Conservation (phyloP, 1,140 invertebrate species). For the Atopsyche davidsoni region DNA sequence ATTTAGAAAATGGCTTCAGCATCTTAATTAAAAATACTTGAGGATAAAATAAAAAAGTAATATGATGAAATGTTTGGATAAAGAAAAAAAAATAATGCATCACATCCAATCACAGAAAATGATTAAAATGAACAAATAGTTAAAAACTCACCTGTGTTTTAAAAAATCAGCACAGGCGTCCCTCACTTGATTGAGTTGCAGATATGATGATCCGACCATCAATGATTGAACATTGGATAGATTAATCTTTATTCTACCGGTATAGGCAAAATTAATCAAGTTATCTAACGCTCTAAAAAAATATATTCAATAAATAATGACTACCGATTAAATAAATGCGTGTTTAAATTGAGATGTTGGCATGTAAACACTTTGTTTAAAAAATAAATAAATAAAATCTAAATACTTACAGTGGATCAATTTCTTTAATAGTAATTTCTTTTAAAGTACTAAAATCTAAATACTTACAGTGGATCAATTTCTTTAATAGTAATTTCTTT, state of each 20-base stretch:
- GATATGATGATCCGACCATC: constrained; percentile 81
- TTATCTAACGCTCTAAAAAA: constrained; percentile 69
- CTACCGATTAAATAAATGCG: not conserved
- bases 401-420: constrained; percentile 62
- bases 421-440: constrained; percentile 75
- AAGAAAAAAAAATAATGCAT: no score
- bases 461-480: constrained; percentile 66
- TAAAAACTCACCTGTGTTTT: constrained; percentile 52
- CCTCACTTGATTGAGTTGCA: constrained; percentile 74
- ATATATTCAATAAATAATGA: constrained; percentile 9
- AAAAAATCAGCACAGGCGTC: constrained; percentile 82
- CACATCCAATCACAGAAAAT: no score
- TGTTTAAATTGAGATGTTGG: not conserved
- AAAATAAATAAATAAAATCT: constrained; percentile 53
- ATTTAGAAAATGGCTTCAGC: no score
- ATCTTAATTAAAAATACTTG: no score
- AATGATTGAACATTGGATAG: constrained; percentile 79
- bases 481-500: constrained; percentile 78
- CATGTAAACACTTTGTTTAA: not conserved
- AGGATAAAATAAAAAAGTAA: no score
- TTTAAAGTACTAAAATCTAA: constrained; percentile 56
- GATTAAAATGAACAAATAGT: not conserved
- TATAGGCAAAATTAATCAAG: constrained; percentile 84
- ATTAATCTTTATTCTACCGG: constrained; percentile 71
- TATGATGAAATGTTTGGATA: no score